Evolutionary conservation across 2,797 vertebrate genomes (phyloP), one percentile per base, ranked within the genome.

Genomic region (Rhynchotus rufescens): DNA sequence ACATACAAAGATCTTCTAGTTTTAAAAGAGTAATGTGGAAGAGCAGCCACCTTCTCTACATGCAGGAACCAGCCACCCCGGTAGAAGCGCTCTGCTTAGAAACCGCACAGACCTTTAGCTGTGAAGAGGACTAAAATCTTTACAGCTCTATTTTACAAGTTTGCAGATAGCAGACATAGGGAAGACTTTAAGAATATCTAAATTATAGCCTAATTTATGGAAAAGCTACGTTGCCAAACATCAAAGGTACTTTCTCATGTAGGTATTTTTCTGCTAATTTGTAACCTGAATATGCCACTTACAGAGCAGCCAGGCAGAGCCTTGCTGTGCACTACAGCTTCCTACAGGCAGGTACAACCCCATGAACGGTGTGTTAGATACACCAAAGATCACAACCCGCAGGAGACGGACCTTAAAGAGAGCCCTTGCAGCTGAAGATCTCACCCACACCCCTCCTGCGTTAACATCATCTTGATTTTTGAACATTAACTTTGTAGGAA

Each of bases 291-390:
- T 20, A 42, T 77, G 25, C 26, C 68, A 21, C 15, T 75, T 38
- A 38, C 12, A 20, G 34, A 93, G 17, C 68, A 80, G 54, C 42
- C 59, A 15, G 25, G 42, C 65, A 26, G 40, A 73, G 36, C n/a
- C 45, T 54, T 40, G 9, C 54, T 47, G 8, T 0, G 5, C 13
- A 17, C 25, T 17, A 65, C 1, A 3, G 52, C 30, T 38, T 3
- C 60, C 56, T 11, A 9, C 66, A 83, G 32, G n/a, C 61, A 52
- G 85, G 36, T 4, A 9, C 9, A 16, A 30, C 65, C 34, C 0
- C 1, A 4, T 17, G 51, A 80, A 13, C 7, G 3, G 3, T 1
- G 0, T 26, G 15, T 34, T 62, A 25, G 75, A 30, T 5, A 42
- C 32, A 59, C 32, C 23, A 28, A 47, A 45, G 51, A 68, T 69